Evolutionary conservation across 2,113 vertebrate species (phyloP).

Genomic region (Lepus timidus): DNA sequence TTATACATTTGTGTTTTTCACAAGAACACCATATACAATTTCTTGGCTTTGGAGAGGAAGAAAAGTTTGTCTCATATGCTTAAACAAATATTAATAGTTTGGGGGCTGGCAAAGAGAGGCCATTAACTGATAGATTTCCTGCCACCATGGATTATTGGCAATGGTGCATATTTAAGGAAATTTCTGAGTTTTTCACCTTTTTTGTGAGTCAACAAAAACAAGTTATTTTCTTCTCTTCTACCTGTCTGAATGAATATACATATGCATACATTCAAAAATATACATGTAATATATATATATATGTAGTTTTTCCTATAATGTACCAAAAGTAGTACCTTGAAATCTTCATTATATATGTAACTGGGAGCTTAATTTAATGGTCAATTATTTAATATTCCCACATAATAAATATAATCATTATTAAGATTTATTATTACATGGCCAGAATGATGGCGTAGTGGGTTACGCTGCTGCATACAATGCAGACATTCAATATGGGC

Average conservation of each 20-base stretch:
- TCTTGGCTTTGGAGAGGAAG: not conserved
- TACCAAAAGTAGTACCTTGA: not conserved
- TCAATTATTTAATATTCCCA: slow-evolving; percentile 30
- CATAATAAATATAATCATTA: not conserved
- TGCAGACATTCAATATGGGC: no score
- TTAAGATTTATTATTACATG: slow-evolving; percentile 10
- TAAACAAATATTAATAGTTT: not conserved
- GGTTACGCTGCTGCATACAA: no score
- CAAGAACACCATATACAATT: not conserved
- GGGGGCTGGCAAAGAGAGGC: not conserved
- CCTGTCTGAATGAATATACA: not conserved
- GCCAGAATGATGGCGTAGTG: no score
- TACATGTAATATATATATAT: not conserved
- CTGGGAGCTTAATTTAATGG: slow-evolving; percentile 13
- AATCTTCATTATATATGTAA: slow-evolving; percentile 8
- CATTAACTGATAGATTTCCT: not conserved
- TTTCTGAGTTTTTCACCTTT: not conserved
- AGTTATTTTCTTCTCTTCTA: slow-evolving; percentile 25
- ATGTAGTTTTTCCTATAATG: slow-evolving; percentile 26
- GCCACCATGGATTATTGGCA: not conserved
- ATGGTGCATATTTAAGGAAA: not conserved
- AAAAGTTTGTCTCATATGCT: not conserved
- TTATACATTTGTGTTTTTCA: not conserved
- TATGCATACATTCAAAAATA: not conserved
- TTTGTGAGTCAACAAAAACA: not conserved